Conservation (phyloP, 1,140 invertebrate genomes). For the Anastrepha ludens region DNA sequence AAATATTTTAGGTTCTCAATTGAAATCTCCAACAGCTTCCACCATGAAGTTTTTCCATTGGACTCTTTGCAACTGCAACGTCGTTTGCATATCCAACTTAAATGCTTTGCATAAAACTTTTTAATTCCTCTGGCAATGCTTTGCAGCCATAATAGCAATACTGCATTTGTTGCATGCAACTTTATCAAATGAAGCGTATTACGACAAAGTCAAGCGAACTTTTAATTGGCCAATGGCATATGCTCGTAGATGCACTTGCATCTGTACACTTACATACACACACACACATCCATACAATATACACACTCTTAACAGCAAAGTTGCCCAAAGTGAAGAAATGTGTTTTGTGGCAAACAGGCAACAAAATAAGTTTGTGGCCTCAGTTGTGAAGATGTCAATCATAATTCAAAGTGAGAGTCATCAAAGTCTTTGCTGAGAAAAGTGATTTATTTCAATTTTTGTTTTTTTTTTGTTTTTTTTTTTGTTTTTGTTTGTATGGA, state of each 20-base stretch:
- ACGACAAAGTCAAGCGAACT: slow-evolving; percentile 63
- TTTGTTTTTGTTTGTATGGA: too few species aligned
- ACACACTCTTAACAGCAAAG: not conserved
- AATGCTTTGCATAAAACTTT: slow-evolving; percentile 62
- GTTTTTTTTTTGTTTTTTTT: too few species aligned
- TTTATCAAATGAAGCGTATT: slow-evolving; percentile 73
- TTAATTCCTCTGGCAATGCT: slow-evolving; percentile 60
- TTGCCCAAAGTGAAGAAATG: slow-evolving; percentile 8
- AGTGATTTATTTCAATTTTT: not conserved
- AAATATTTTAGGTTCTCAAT: not conserved
- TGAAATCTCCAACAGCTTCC: not conserved
- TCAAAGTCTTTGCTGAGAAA: not conserved
- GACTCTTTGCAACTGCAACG: not conserved
- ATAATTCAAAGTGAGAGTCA: slow-evolving; percentile 24
- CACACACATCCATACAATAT: not conserved
- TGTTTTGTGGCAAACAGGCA: not conserved
- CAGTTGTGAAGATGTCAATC: slow-evolving; percentile 32
- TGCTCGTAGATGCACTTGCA: slow-evolving; percentile 10
- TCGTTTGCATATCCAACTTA: not conserved
- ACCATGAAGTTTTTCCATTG: not conserved
- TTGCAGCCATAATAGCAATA: slow-evolving; percentile 16
- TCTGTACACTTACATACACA: not conserved
- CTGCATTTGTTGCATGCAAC: slow-evolving; percentile 57
- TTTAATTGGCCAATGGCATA: slow-evolving; percentile 73
- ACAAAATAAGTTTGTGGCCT: not conserved